Evolutionary conservation across 2,888 invertebrate genomes (phyloP).

Genomic region (Hyppa rectilinea): DNA sequence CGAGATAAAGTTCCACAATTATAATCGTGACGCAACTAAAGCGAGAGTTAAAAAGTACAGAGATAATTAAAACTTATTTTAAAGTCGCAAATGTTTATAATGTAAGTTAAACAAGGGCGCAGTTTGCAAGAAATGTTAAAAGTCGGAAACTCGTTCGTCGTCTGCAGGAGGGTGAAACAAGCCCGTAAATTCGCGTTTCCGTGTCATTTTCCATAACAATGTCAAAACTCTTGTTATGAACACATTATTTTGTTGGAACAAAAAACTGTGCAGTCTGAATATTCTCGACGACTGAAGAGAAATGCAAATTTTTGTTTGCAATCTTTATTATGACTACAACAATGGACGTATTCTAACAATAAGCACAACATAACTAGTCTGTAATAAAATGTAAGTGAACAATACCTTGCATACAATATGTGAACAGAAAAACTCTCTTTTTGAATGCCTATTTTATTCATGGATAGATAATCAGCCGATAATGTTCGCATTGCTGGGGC

Average conservation of each 20-base stretch:
- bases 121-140: constrained; percentile 79
- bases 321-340: constrained; percentile 44
- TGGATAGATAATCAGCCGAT: too few relatives aligned
- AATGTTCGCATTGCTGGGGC: too few relatives aligned
- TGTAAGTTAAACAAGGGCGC: constrained; percentile 77
- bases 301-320: constrained; percentile 45
- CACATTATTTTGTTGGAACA: constrained; percentile 73
- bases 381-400: constrained; percentile 22
- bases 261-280: constrained; percentile 66
- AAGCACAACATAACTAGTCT: constrained; percentile 1
- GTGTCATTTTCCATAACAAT: constrained; percentile 81
- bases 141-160: constrained; percentile 81
- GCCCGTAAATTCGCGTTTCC: constrained; percentile 81
- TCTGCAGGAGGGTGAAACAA: constrained; percentile 73
- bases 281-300: constrained; percentile 43
- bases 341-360: constrained; percentile 28
- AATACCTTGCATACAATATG: constrained; percentile 15
- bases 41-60: constrained; percentile 37
- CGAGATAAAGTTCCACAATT: constrained; percentile 35
- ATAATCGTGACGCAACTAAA: constrained; percentile 27
- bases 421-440: background rate
- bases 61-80: constrained; percentile 73
- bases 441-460: constrained; percentile 9
- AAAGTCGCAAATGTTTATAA: constrained; percentile 78
- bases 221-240: constrained; percentile 78